Evolutionary conservation across 1,140 invertebrate genomes (phyloP).

Genomic region (Agraylea sexmaculata): DNA sequence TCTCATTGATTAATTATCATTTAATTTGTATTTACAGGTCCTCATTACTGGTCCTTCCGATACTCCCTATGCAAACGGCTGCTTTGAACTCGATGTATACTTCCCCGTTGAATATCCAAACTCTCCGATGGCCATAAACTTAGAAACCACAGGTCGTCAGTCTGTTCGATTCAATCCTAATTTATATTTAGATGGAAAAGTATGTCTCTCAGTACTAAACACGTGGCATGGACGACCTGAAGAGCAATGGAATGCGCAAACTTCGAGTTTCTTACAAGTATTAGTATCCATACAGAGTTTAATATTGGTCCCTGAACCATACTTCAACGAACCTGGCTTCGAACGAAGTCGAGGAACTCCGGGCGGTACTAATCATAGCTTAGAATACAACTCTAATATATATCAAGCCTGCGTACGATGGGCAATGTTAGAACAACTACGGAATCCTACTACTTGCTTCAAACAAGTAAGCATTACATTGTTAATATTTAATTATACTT

Average conservation of each 20-base stretch:
- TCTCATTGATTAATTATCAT: slow-evolving; percentile 9
- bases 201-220: slow-evolving; percentile 90
- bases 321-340: slow-evolving; percentile 97
- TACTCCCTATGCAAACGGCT: slow-evolving; percentile 82
- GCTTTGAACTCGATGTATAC: slow-evolving; percentile 85
- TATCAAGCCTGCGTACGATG: slow-evolving; percentile 89
- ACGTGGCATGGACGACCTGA: slow-evolving; percentile 98
- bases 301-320: slow-evolving; percentile 91
- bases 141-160: slow-evolving; percentile 89
- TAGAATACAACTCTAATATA: slow-evolving; percentile 93
- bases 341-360: slow-evolving; percentile 83
- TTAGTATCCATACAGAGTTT: slow-evolving; percentile 93
- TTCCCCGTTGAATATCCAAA: slow-evolving; percentile 81
- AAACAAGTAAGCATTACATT: slow-evolving; percentile 56
- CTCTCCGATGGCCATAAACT: slow-evolving; percentile 74
- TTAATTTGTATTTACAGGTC: slow-evolving; percentile 46
- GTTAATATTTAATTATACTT: not conserved
- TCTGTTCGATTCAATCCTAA: slow-evolving; percentile 95
- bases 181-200: slow-evolving; percentile 94
- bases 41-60: slow-evolving; percentile 84
- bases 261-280: slow-evolving; percentile 92
- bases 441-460: slow-evolving; percentile 86
- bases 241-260: slow-evolving; percentile 96
- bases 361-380: slow-evolving; percentile 73
- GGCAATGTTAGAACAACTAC: slow-evolving; percentile 91